These are phyloP conservation scores for Callaeas wilsoni DNA, from an alignment of 2,113 vertebrate species.

Conservation along the genomic window DNA sequence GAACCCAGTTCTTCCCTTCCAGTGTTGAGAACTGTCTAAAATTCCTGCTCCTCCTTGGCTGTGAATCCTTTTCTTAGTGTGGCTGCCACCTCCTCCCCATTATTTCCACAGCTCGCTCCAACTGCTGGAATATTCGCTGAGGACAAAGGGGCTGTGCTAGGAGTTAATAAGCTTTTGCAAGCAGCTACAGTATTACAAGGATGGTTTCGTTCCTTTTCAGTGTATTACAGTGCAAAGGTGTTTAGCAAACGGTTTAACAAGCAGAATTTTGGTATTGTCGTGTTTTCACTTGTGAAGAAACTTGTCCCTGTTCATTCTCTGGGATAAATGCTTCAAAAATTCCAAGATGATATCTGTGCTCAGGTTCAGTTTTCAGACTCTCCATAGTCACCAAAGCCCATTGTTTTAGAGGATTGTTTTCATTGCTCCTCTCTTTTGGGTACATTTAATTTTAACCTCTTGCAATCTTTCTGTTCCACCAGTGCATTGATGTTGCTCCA, in stretches of 20 bases:
- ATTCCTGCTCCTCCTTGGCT: neutral
- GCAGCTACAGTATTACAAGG: neutral
- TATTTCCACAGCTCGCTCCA: neutral
- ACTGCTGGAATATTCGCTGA: neutral
- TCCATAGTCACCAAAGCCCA: neutral
- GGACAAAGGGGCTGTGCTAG: neutral
- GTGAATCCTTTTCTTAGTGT: neutral
- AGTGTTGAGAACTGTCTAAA: neutral
- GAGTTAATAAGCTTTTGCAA: neutral
- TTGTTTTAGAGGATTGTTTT: neutral
- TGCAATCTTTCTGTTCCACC: neutral
- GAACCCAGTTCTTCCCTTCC: neutral
- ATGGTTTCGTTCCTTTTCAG: neutral
- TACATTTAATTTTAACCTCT: neutral
- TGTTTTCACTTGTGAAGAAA: neutral
- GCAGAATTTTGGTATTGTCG: neutral
- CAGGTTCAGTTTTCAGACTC: neutral
- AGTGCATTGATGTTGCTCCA: neutral
- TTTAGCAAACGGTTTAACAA: constrained; percentile 8
- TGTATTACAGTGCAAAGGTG: neutral
- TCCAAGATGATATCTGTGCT: neutral
- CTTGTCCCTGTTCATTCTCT: neutral
- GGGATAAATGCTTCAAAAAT: neutral
- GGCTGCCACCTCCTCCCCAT: neutral
- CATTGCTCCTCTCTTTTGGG: neutral